Base-by-base conservation (phyloP, 2,797 vertebrate species). In the Anableps anableps region DNA sequence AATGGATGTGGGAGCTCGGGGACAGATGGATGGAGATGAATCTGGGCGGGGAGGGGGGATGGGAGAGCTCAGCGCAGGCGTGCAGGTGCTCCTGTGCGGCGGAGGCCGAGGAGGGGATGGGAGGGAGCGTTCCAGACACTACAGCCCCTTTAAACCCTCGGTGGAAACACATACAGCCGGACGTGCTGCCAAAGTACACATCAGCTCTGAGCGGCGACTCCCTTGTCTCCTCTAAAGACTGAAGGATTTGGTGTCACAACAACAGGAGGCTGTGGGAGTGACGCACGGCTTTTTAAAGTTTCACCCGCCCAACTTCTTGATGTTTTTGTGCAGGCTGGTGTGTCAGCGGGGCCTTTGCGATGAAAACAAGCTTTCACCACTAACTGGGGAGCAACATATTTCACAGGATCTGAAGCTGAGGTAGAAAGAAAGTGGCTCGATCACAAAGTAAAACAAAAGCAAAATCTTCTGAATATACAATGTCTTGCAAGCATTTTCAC, bases 1-100 rank as follows among this genome's bases (percentile, higher is more conserved):
- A 90, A 93, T 93, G 91, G 95, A 92, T 88, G 93, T 88, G 87
- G 86, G 89, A 90, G 93, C 91, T 89, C 72, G 88, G 88, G 91
- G 88, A 89, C 94, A 94, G 90, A 95, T 94, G 94, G 75, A 94
- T 93, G 92, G 91, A 84, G 85, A 76, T 79, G 74, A 51, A 72
- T 72, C 68, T 29, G 68, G 43, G 26, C 62, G 8, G 53, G 53
- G 76, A 29, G 36, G 85, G 82, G 86, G 91, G 84, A 72, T 76
- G 87, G 92, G 88, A 72, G 89, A 85, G 91, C 31, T 92, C 89
- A 83, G 94, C 92, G 90, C 94, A 95, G 89, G 93, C 94, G 94
- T 95, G 92, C 90, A 94, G 89, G 93, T 94, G 92, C 86, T 92
- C 85, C 85, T 72, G 77, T 87, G 84, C 85, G 79, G 80, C 72